Conservation (phyloP, 2,797 vertebrate genomes). For the Australoheros facetus region DNA sequence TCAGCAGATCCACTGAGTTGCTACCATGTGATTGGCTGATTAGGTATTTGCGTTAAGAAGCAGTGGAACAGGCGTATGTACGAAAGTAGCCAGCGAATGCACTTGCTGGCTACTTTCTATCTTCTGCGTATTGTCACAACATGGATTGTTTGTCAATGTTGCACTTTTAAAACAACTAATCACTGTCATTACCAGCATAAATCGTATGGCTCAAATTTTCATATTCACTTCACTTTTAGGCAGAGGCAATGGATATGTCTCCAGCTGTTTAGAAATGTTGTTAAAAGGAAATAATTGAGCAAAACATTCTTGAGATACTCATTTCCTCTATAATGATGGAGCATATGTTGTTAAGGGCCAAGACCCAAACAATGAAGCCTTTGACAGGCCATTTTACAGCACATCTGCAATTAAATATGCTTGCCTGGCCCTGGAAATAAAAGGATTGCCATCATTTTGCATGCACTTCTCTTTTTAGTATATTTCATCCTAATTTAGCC, state of each 20-base stretch:
- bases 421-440: neutral
- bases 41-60: no score
- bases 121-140: neutral
- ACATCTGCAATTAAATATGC: slow-evolving; percentile 23
- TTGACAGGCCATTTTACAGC: slow-evolving; percentile 14
- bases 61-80: no score
- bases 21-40: no score
- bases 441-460: neutral
- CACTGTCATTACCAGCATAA: neutral
- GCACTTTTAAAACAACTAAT: neutral
- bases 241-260: neutral
- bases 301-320: neutral
- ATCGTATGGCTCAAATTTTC: neutral
- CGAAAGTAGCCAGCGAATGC: neutral
- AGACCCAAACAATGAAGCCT: slow-evolving; percentile 1
- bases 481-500: slow-evolving; percentile 46
- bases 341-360: neutral
- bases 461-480: slow-evolving; percentile 12
- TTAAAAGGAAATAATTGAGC: neutral
- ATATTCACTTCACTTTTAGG: neutral
- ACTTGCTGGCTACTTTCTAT: neutral
- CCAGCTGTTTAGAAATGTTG: neutral
- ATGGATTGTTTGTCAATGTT: neutral
- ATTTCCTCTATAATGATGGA: neutral
- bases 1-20: neutral